Evolutionary conservation across 2,888 invertebrate species (phyloP).

Genomic region (Euzetes globulus): DNA sequence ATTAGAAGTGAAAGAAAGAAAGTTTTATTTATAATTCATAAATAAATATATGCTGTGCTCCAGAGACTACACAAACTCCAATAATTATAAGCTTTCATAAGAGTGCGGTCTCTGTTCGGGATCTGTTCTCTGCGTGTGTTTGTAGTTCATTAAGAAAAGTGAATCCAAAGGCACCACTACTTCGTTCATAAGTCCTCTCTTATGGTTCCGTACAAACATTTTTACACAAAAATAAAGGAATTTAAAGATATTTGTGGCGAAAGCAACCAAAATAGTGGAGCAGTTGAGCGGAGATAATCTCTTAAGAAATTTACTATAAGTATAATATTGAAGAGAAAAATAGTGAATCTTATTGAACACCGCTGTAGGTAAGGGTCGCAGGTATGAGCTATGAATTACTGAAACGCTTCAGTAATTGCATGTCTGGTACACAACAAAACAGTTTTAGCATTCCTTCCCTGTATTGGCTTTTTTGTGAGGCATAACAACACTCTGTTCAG

Average conservation of each 20-base stretch:
- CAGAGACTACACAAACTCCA: too few relatives aligned
- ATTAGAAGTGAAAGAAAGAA: not conserved
- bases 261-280: not conserved
- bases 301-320: not conserved
- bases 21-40: conserved; percentile 6
- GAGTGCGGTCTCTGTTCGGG: not conserved
- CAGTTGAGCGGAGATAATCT: not conserved
- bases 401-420: conserved; percentile 20
- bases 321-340: not conserved
- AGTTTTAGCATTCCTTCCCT: not conserved
- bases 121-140: conserved; percentile 10
- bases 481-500: conserved; percentile 7
- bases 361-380: not conserved
- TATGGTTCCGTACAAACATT: not conserved
- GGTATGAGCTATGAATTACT: not conserved
- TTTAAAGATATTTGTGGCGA: not conserved
- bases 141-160: conserved; percentile 4
- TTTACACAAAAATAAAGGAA: not conserved
- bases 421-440: conserved; percentile 1
- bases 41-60: conserved; percentile 4
- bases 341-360: not conserved
- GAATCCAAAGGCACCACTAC: not conserved
- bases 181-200: not conserved
- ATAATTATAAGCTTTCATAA: not conserved
- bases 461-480: not conserved